Evolutionary conservation across 2,888 invertebrate genomes (phyloP).

Genomic region (Trachelus troglodyta): DNA sequence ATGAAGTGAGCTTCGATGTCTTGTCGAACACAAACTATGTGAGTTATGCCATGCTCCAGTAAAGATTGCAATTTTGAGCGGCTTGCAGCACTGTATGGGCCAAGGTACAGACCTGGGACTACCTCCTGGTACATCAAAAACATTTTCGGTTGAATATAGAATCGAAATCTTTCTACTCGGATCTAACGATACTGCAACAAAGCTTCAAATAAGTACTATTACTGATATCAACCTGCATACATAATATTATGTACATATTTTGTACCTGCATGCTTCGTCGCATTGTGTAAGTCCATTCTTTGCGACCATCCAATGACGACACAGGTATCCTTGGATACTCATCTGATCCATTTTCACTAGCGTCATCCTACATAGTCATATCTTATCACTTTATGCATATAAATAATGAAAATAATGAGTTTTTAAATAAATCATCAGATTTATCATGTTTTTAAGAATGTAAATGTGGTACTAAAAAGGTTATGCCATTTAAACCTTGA

Average conservation of each 20-base stretch:
- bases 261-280: slow-evolving; percentile 60
- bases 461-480: background rate
- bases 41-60: slow-evolving; percentile 72
- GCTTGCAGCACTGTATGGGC: slow-evolving; percentile 74
- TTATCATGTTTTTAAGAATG: background rate
- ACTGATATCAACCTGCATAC: background rate
- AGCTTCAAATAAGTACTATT: background rate
- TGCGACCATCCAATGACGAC: slow-evolving; percentile 39
- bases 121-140: slow-evolving; percentile 71
- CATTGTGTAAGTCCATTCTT: slow-evolving; percentile 62
- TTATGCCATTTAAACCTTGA: background rate
- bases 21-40: slow-evolving; percentile 77
- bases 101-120: slow-evolving; percentile 74
- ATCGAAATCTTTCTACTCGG: background rate
- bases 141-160: background rate
- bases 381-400: slow-evolving; percentile 13
- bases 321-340: slow-evolving; percentile 45
- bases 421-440: background rate
- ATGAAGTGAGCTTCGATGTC: slow-evolving; percentile 73
- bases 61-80: slow-evolving; percentile 69
- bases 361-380: slow-evolving; percentile 38
- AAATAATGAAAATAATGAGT: background rate
- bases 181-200: background rate
- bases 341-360: slow-evolving; percentile 39
- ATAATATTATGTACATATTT: background rate